Evolutionary conservation across 1,140 invertebrate genomes (phyloP).

Genomic region (Trichogramma pretiosum): DNA sequence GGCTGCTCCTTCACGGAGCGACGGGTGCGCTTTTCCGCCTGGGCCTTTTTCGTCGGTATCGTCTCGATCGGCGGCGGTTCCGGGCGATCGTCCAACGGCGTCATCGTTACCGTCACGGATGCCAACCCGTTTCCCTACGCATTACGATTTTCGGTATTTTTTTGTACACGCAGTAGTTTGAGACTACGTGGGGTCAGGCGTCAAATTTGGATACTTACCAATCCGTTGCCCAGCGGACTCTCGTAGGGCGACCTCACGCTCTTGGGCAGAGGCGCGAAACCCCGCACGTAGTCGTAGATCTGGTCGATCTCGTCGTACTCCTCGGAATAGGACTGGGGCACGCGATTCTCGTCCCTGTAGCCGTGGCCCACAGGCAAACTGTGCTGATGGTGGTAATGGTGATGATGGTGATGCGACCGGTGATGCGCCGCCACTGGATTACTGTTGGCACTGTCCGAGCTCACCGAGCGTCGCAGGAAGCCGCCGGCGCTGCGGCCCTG

Average conservation of each 20-base stretch:
- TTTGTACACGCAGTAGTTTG: no score
- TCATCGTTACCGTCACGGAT: conserved; percentile 36
- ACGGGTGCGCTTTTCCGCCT: conserved; percentile 60
- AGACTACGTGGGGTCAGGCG: no score
- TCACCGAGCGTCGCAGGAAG: conserved; percentile 56
- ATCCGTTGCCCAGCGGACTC: conserved; percentile 21
- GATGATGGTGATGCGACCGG: conserved; percentile 55
- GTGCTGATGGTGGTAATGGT: conserved; percentile 47
- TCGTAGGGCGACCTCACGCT: conserved; percentile 62
- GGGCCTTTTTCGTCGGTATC: conserved; percentile 73
- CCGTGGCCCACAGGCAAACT: conserved; percentile 43
- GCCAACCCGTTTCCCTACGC: conserved; percentile 20
- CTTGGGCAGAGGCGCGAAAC: conserved; percentile 80
- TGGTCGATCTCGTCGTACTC: conserved; percentile 95
- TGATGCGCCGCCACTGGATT: no score
- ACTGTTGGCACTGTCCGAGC: conserved; percentile 60
- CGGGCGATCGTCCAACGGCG: conserved; percentile 55
- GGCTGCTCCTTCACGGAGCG: conserved; percentile 47
- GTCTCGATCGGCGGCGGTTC: conserved; percentile 85
- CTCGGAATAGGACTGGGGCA: conserved; percentile 54
- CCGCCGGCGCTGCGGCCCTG: conserved; percentile 33
- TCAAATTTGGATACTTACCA: neutral
- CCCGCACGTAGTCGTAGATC: conserved; percentile 91
- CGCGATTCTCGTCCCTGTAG: conserved; percentile 44
- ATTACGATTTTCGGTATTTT: no score